phyloP scores from a whole-genome alignment of 1,140 invertebrate genomes.

The Halyomorpha halys region DNA sequence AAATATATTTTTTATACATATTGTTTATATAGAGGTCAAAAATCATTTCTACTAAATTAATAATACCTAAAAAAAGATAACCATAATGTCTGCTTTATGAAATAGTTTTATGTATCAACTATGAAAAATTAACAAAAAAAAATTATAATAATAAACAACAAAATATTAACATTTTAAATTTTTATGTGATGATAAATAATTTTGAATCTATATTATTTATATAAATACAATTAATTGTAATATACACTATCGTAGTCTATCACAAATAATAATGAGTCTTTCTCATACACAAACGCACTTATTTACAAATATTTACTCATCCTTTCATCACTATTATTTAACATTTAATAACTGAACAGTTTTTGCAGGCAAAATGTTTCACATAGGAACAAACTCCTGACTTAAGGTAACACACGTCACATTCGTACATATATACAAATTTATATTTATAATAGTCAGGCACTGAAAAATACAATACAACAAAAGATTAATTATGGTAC shows the following conservation, averaged over 20 bases:
- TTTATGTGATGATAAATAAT: slow-evolving; percentile 6
- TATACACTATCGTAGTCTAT: slow-evolving; percentile 2
- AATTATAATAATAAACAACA: not conserved
- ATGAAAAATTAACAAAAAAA: not conserved
- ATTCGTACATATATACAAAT: slow-evolving; percentile 8
- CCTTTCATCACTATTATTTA: not conserved
- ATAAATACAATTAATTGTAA: too few species aligned
- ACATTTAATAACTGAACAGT: not conserved
- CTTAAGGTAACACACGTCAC: slow-evolving; percentile 2
- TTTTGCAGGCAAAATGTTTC: not conserved
- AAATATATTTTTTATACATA: not conserved
- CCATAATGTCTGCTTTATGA: not conserved
- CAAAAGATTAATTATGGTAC: slow-evolving; percentile 1
- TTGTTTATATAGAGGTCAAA: not conserved
- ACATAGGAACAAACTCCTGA: not conserved
- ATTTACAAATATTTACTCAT: slow-evolving; percentile 2
- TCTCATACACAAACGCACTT: not conserved
- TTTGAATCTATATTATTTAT: not conserved
- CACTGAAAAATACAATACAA: slow-evolving; percentile 1
- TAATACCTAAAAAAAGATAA: not conserved
- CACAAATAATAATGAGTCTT: not conserved
- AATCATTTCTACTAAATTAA: not conserved
- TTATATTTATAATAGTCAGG: not conserved
- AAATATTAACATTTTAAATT: slow-evolving; percentile 4
- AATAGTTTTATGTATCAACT: not conserved